Base-by-base conservation (phyloP, 2,113 vertebrate genomes). In the Sylvicapra grimmia region DNA sequence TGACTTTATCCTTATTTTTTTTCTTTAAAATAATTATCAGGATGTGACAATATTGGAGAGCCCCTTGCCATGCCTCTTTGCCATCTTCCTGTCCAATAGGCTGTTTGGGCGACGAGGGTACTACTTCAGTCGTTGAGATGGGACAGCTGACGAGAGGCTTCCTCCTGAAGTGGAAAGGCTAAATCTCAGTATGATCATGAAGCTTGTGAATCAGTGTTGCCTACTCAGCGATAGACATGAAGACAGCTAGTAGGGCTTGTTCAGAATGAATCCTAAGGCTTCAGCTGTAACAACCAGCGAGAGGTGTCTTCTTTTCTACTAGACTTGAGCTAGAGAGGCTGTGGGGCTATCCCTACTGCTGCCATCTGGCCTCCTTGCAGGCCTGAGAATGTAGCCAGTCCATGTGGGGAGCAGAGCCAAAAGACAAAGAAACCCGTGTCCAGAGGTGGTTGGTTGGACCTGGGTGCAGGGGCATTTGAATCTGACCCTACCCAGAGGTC, bases 1-100 rank as follows among this genome's bases (percentile, higher is more conserved):
- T 93, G 94, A 49, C 36, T 98, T 92, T 79, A 77, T 97, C 96
- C 93, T 97, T 96, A 97, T 97, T 92, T 75, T 54, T 94, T 44
- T 27, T 7, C 85, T 97, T 92, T 68, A 87, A 95, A 93, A 89
- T 83, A 91, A 89, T 63, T 10, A 77, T 79, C 56, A 97, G 77
- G 56, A 90, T 16, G 51, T 83, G 61, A 59, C 44, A 82, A 33
- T 12, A 15, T 33, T 36, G 87, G 65, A 68, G 16, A 68, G 65
- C 33, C 33, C 33, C 65, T 68, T 68, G 33, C 33, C 58, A 59
- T 27, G 10, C 25, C 58, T 12, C 25, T 27, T 10, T 36, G 65
- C 33, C 33, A 21, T 19, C 65, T 36, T 4, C 63, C 63, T 68
- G 63, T n/a, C 18, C 65, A n/a, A n/a, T 4, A 49, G 23, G 49